phyloP scores from a whole-genome alignment of 2,113 vertebrate genomes.

The Nibea albiflora region DNA sequence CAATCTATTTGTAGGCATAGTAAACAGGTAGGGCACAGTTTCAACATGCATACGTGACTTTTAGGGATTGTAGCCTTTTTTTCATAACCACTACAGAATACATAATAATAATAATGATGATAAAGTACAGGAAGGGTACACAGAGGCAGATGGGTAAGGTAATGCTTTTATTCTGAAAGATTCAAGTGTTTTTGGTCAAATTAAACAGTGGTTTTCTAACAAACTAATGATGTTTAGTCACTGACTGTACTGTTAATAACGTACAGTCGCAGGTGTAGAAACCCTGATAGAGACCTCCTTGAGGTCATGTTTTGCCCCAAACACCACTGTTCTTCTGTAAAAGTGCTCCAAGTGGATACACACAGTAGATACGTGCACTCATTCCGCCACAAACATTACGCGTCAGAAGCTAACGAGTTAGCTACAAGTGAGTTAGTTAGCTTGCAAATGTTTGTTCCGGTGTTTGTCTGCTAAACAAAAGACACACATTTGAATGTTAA shows the following conservation, averaged over 20 bases:
- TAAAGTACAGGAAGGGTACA: background rate
- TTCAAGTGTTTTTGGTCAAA: background rate
- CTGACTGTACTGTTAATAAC: background rate
- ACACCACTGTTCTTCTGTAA: background rate
- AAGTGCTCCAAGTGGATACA: background rate
- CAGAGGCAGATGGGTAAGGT: background rate
- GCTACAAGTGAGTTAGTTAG: background rate
- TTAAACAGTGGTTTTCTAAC: background rate
- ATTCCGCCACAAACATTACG: background rate
- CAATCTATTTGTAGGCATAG: background rate
- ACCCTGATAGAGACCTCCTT: background rate
- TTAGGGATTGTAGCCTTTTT: background rate
- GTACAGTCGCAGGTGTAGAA: no score
- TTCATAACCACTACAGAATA: background rate
- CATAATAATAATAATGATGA: background rate
- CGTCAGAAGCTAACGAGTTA: background rate
- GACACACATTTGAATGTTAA: background rate
- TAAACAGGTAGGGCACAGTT: background rate
- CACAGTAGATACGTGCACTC: background rate
- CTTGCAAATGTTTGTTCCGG: background rate
- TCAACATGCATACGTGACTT: background rate
- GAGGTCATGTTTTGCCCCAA: background rate
- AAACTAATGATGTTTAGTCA: background rate
- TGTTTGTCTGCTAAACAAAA: conserved; percentile 7
- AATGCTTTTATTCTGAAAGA: background rate